A percentile compares a stretch with the other conserved stretches of the same genome.
Conservation (phyloP, 1,140 invertebrate species). For the Goniozus legneri region DNA sequence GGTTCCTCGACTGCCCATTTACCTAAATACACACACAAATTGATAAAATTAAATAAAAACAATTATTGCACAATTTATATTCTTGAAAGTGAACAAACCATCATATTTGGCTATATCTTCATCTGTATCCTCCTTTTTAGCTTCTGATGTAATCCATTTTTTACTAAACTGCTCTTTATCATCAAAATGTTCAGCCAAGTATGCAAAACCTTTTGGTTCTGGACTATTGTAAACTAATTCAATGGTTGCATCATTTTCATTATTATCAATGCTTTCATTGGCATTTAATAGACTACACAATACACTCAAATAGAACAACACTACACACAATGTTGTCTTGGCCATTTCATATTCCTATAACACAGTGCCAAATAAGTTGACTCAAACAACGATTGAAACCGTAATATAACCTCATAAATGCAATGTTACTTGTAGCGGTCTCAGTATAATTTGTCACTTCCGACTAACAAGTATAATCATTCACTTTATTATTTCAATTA, state of each 20-base stretch:
- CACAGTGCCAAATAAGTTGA: too few species aligned
- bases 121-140: constrained; percentile 90
- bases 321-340: constrained; percentile 11
- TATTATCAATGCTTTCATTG: constrained; percentile 3
- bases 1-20: constrained; percentile 77
- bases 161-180: constrained; percentile 70
- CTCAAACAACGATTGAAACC: too few species aligned
- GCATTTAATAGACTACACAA: constrained; percentile 15
- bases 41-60: not conserved
- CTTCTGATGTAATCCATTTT: constrained; percentile 84
- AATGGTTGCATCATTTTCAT: constrained; percentile 3
- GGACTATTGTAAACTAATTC: constrained; percentile 58
- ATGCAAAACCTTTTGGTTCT: constrained; percentile 57
- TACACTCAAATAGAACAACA: constrained; percentile 14
- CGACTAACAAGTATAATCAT: too few species aligned
- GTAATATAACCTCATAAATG: too few species aligned
- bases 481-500: too few species aligned
- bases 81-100: constrained; percentile 56
- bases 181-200: constrained; percentile 89
- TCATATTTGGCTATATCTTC: constrained; percentile 94
- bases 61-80: constrained; percentile 1
- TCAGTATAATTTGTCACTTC: too few species aligned
- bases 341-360: constrained; percentile 32
- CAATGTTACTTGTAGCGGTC: too few species aligned
- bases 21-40: constrained; percentile 44